Percentiles rank a stretch among this genome's conserved stretches.
Evolutionary conservation across 2,113 vertebrate genomes (phyloP).

Genomic region (Hyaena hyaena): DNA sequence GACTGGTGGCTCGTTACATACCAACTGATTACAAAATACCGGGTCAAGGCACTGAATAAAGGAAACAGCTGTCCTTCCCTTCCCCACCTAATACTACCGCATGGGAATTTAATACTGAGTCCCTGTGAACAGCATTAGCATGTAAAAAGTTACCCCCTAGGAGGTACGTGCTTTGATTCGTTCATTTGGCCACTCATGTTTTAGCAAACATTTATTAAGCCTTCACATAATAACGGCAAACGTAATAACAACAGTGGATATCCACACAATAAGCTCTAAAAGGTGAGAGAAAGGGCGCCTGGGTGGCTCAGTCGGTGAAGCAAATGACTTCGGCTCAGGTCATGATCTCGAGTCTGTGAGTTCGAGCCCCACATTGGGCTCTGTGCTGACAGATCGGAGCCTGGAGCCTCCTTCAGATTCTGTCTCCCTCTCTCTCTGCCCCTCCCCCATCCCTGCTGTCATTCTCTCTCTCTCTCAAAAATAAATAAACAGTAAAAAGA

Average conservation of each 20-base stretch:
- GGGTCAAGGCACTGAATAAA: constrained; percentile 33
- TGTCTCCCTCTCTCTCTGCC: too few relatives aligned
- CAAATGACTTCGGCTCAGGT: too few relatives aligned
- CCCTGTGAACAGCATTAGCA: neutral
- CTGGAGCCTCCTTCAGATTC: too few relatives aligned
- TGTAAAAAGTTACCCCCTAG: neutral
- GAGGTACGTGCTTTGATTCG: neutral
- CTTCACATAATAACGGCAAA: neutral
- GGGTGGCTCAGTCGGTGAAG: too few relatives aligned
- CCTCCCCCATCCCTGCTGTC: too few relatives aligned
- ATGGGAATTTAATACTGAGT: neutral
- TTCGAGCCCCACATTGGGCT: too few relatives aligned
- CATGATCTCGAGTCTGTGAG: too few relatives aligned
- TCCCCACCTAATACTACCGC: neutral
- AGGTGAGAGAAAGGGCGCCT: neutral
- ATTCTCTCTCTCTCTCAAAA: too few relatives aligned
- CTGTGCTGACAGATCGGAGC: too few relatives aligned
- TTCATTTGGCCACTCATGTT: neutral
- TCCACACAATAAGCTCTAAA: neutral
- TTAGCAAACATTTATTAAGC: neutral
- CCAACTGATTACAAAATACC: constrained; percentile 68
- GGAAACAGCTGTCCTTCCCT: constrained; percentile 45
- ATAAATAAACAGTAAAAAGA: too few relatives aligned
- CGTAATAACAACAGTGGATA: neutral
- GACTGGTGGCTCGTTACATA: constrained; percentile 72